Percentiles rank a stretch among this genome's conserved stretches.
phyloP scores from a whole-genome alignment of 2,797 vertebrate genomes.

The Gymnoscopelus microlampas region DNA sequence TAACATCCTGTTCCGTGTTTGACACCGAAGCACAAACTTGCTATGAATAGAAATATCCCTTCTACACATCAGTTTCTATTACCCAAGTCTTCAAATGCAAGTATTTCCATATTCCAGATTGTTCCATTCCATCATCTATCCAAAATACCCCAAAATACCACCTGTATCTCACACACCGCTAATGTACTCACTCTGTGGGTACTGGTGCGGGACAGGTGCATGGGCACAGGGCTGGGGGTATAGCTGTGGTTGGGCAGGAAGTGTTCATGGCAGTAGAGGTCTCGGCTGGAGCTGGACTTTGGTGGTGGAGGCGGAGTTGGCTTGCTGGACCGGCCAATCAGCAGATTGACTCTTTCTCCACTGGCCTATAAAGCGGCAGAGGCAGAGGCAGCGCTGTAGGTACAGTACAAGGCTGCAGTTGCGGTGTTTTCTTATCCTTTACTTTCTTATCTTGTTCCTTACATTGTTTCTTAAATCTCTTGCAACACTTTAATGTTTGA shows the following conservation, averaged over 20 bases:
- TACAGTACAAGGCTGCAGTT: not conserved
- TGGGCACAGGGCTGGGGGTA: conserved; percentile 88
- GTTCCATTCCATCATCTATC: too few species aligned
- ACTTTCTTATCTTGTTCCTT: too few species aligned
- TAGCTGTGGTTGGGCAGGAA: conserved; percentile 83
- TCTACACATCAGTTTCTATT: too few species aligned
- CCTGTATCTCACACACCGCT: not conserved
- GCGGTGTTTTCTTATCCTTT: not conserved
- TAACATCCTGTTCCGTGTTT: too few species aligned
- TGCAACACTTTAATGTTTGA: too few species aligned
- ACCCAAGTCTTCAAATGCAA: too few species aligned
- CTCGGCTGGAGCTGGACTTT: conserved; percentile 86
- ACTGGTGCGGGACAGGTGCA: conserved; percentile 87
- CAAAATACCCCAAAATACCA: too few species aligned
- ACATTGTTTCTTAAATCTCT: too few species aligned
- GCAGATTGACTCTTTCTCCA: conserved; percentile 92
- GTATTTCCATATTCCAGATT: too few species aligned
- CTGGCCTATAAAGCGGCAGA: conserved; percentile 84
- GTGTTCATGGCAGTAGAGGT: conserved; percentile 87
- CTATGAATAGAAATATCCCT: too few species aligned
- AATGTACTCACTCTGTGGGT: conserved; percentile 89
- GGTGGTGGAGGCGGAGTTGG: conserved; percentile 81
- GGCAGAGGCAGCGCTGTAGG: conserved; percentile 16
- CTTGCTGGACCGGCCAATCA: conserved; percentile 90
- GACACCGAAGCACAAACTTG: too few species aligned